Conservation (phyloP, 2,888 invertebrate species). For the Achlya flavicornis region DNA sequence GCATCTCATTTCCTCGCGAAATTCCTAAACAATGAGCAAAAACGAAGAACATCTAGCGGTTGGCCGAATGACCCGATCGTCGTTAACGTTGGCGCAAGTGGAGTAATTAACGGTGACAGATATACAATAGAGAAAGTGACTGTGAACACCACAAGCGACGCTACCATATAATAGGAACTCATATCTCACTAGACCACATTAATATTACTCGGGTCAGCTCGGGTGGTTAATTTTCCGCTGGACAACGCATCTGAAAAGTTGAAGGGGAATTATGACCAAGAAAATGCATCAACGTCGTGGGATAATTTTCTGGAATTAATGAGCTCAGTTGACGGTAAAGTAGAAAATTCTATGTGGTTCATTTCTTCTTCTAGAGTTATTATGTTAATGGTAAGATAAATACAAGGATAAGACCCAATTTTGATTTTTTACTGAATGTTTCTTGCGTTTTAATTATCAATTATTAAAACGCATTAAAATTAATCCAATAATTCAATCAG, state of each 20-base stretch:
- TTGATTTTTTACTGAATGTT: too few species aligned
- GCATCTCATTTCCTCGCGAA: neutral
- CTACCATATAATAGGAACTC: slow-evolving; percentile 24
- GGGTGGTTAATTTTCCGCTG: neutral
- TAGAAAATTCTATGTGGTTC: too few species aligned
- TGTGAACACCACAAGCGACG: slow-evolving; percentile 17
- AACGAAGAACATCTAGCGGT: slow-evolving; percentile 21
- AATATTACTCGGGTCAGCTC: neutral
- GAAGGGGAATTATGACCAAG: neutral
- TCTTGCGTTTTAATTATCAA: too few species aligned
- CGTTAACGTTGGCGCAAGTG: slow-evolving; percentile 16
- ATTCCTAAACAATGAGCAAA: slow-evolving; percentile 22
- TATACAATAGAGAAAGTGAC: slow-evolving; percentile 49
- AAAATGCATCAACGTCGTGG: neutral
- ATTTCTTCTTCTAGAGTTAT: too few species aligned
- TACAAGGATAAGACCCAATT: too few species aligned
- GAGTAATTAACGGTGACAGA: slow-evolving; percentile 39
- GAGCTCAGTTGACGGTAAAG: too few species aligned
- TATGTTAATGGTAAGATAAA: too few species aligned
- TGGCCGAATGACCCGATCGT: slow-evolving; percentile 30
- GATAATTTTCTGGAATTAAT: too few species aligned
- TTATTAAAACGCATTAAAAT: too few species aligned
- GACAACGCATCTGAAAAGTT: neutral
- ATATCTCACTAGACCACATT: slow-evolving; percentile 8
- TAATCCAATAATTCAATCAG: neutral